A percentile compares a stretch with the other conserved stretches of the same genome.
Conservation (phyloP, 2,888 invertebrate genomes). For the Athalia cordata region DNA sequence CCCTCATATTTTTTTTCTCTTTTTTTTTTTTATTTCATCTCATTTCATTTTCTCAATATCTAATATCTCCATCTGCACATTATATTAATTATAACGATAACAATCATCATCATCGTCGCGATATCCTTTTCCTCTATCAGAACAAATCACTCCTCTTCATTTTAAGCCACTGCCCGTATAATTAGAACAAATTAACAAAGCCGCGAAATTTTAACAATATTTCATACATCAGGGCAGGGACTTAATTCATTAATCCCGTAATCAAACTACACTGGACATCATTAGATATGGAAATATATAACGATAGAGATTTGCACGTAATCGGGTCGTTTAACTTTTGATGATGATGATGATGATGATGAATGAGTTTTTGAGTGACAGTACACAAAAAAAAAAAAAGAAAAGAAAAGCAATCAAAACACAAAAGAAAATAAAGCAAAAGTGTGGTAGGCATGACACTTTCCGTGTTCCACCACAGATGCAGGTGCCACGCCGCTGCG, state of each 20-base stretch:
- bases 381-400: background rate
- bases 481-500: conserved; percentile 56
- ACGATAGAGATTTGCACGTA: no score
- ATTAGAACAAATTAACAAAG: background rate
- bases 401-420: conserved; percentile 12
- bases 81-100: no score
- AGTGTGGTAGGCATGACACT: conserved; percentile 51
- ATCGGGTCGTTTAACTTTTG: background rate
- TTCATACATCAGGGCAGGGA: background rate
- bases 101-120: no score
- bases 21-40: no score
- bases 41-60: no score
- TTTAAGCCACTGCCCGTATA: conserved; percentile 35
- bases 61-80: no score
- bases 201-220: background rate
- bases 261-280: no score
- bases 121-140: background rate
- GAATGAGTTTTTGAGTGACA: background rate
- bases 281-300: no score
- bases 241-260: background rate
- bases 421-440: background rate
- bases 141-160: no score
- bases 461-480: conserved; percentile 62
- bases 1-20: no score
- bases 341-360: background rate